A percentile compares a stretch with the other conserved stretches of the same genome.
These are phyloP conservation scores for Xiphorhynchus erythropygius DNA, from an alignment of 2,797 vertebrate genomes.

Conservation along the genomic window DNA sequence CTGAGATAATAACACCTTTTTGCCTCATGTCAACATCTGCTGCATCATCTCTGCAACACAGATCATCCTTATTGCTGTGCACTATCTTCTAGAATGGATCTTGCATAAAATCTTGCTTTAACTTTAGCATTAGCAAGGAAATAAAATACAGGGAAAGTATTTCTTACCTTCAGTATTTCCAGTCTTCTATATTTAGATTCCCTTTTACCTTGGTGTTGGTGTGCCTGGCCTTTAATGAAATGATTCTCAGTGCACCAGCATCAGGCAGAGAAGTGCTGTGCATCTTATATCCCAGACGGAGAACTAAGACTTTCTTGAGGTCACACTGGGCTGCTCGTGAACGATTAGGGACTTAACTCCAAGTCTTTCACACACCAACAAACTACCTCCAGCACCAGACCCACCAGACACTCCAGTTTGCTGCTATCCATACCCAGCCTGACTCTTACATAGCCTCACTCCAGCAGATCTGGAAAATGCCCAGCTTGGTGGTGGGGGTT, in stretches of 20 bases:
- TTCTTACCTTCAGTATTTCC: not conserved
- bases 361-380: not conserved
- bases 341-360: not conserved
- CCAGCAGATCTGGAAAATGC: not conserved
- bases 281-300: not conserved
- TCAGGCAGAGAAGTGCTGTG: not conserved
- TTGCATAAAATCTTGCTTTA: not conserved
- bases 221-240: not conserved
- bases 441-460: not conserved
- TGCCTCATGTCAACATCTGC: conserved; percentile 5
- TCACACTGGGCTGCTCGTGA: not conserved
- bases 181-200: not conserved
- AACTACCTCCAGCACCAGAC: not conserved
- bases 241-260: not conserved
- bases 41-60: not conserved
- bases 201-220: not conserved
- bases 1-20: conserved; percentile 6
- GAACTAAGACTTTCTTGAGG: not conserved
- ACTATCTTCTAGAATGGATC: conserved; percentile 19
- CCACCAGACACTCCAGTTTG: not conserved
- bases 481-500: accelerated
- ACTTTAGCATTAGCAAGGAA: not conserved
- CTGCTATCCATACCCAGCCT: not conserved
- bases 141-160: not conserved
- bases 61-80: not conserved